Base-by-base conservation (phyloP, 1,140 invertebrate genomes). In the Coboldia fuscipes region DNA sequence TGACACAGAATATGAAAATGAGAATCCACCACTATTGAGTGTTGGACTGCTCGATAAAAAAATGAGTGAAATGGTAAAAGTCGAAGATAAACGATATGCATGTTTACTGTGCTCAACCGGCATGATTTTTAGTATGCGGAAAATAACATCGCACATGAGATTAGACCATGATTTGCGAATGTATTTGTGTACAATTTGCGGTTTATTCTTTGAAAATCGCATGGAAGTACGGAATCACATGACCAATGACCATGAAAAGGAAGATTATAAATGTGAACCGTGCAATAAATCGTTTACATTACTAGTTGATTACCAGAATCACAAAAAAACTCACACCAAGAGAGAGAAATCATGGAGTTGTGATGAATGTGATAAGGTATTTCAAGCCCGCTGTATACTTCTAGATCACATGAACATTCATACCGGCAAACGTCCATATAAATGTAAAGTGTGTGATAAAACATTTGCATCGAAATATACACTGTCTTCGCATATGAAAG, bases 391-490 rank as follows among this genome's bases (percentile, higher is more conserved):
- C 24, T 68, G 70, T 45, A 48, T 77, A 34, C 53, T 80, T 8
- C 62, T 68, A 22, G 76, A 77, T 46, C 77, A 81, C 40, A 66
- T 63, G 31, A 76, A 78, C 46, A 66, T 62, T 1, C 77, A 80
- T 45, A 70, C 61, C 2, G 76, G 75, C 0, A 43, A 60, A 20
- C 53, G 75, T 16, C 75, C 77, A 0, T 73, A 79, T 48, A 46
- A 60, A 2, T 81, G 76, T 43, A 42, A 56, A 1, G 45, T 60
- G 12, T 83, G 78, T 48, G 57, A 60, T 4, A 81, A 81, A 55
- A 63, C 68, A 42, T 81, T 81, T 50, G 70, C 76, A 2, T 77
- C 72, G 2, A 81, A 80, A 41, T 81, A 80, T 44, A 75, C 75
- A 1, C 70, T 70, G 38, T 73, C 71, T 42, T 69, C 74, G 0